Base-by-base conservation (phyloP, 2,888 invertebrate genomes). In the Agonopterix subpropinquella region DNA sequence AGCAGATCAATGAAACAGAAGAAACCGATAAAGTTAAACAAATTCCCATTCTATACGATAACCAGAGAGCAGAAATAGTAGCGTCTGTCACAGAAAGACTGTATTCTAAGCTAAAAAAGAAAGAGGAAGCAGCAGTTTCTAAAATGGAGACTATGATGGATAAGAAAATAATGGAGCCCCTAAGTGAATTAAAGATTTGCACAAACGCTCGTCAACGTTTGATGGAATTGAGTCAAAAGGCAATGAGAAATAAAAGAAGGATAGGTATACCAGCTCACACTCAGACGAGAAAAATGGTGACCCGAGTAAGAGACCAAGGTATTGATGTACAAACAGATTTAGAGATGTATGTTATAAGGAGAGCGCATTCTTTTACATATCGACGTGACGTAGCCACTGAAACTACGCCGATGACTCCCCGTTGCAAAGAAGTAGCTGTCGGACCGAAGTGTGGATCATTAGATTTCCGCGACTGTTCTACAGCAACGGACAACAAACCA, bases 71-170 rank as follows among this genome's bases (percentile, higher is more conserved):
- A 13, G 92, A 92, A 73, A 92, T 93, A 47, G 92, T 93, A 2
- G 92, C 93, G 3, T 92, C 92, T 0, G 93, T 93, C 2, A 93
- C 93, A 2, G 90, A 91, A 59, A 81, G 93, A 59, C 75, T 93
- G 10, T 93, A 93, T 65, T 89, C 91, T 1, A 92, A 73, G 58
- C 58, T 88, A 36, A 91, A 87, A 73, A 89, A 69, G 79, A 91
- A 79, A 81, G 90, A 82, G 77, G 89, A 80, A 80, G 79, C 68
- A 62, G 67, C 73, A 45, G 61, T 80, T 48, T 59, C 86, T 41
- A 70, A 85, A 74, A 71, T 89, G 62, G 76, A 90, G 60, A 58
- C 81, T 36, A 60, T 74, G 11, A 65, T 82, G 9, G 89, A 87
- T 41, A 88, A 70, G 55, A 87, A 82, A 67, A 73, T 80, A 44